Base-by-base conservation (phyloP, 2,797 vertebrate genomes). In the Sebastes oblongus region DNA sequence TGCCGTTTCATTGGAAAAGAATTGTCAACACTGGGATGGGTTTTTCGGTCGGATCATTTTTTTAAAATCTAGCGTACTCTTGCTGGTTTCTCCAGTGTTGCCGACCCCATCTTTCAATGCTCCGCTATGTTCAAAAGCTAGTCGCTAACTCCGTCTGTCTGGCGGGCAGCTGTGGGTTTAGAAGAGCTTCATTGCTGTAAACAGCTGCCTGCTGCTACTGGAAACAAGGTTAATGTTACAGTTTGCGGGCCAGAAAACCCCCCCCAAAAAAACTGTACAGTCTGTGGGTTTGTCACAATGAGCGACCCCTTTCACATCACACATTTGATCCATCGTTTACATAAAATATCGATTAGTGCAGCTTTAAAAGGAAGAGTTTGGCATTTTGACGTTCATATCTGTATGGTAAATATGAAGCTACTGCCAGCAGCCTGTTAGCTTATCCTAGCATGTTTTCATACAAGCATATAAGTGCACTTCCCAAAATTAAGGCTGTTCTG, bases 401-500 rank as follows among this genome's bases (percentile, higher is more conserved):
- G 50, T n/a, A 52, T 0, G 20, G 8, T 52, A 52, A 52, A 52
- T 52, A 52, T 52, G 20, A 52, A 52, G 50, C 20, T n/a, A n/a
- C 50, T 52, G 20, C 50, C 20, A 52, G 50, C 50, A 52, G 50
- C 20, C 20, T 52, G 20, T n/a, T 52, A 20, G 50, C 20, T 46
- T 46, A 18, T 7, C 42, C 3, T n/a, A n/a, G 20, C 50, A n/a
- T 52, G 0, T 52, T 52, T 20, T 52, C 50, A 52, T 52, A n/a
- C 20, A 20, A 52, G 18, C 20, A n/a, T 52, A 52, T 52, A 20
- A 52, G 20, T 52, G 18, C 0, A n/a, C 0, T 52, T 52, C 50
- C 20, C 50, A 4, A 52, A 52, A 52, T 52, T 0, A 52, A 10
- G 0, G 50, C 50, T 52, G 50, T n/a, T 0, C 42, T 20, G 42